A percentile compares a stretch with the other conserved stretches of the same genome.
phyloP scores from a whole-genome alignment of 2,888 invertebrate species.

The Diarsia dahlii region DNA sequence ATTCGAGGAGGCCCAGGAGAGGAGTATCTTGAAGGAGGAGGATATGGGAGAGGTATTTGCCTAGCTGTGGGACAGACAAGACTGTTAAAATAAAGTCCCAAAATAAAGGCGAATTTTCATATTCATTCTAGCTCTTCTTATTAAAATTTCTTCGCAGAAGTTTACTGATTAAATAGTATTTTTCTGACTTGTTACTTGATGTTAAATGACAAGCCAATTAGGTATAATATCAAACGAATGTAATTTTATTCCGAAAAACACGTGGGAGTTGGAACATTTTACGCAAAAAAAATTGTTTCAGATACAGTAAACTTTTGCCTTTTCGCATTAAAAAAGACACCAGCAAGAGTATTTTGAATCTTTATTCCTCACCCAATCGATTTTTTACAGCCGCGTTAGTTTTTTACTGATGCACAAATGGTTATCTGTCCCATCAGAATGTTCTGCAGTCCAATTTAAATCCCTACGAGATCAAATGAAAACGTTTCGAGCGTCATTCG shows the following conservation, averaged over 20 bases:
- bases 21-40: too few relatives aligned
- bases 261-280: not conserved
- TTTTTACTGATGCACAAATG: constrained; percentile 52
- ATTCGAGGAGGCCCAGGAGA: too few relatives aligned
- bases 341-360: not conserved
- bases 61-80: too few relatives aligned
- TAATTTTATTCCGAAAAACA: not conserved
- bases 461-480: constrained; percentile 73
- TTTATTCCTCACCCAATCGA: constrained; percentile 3
- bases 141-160: not conserved
- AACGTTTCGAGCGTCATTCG: constrained; percentile 71
- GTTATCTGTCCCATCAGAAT: constrained; percentile 56
- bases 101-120: not conserved
- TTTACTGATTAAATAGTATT: not conserved
- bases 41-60: too few relatives aligned
- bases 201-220: constrained; percentile 4
- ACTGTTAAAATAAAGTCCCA: not conserved
- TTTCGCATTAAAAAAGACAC: not conserved
- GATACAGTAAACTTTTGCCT: not conserved
- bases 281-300: not conserved
- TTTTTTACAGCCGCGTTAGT: constrained; percentile 20
- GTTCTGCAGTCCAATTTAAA: constrained; percentile 69
- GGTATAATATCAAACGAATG: not conserved
- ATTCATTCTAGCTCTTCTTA: not conserved
- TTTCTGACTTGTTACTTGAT: not conserved